Percentiles rank a stretch among this genome's conserved stretches.
phyloP scores from a whole-genome alignment of 2,113 vertebrate species.

The Onychostruthus taczanowskii region DNA sequence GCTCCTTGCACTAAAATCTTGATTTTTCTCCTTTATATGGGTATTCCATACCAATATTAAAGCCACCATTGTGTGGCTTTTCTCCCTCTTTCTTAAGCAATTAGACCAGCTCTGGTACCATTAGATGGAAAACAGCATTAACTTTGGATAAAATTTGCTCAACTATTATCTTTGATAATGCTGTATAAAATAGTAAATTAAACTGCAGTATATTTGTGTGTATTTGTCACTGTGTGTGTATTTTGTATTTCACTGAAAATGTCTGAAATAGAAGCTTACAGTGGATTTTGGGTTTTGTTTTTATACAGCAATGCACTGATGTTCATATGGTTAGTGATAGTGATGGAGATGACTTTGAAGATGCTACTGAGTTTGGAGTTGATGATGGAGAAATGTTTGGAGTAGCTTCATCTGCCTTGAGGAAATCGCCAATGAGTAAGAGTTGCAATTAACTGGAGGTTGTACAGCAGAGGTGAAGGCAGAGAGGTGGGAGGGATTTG shows the following conservation, averaged over 20 bases:
- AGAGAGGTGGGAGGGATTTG: not conserved
- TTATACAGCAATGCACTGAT: slow-evolving; percentile 85
- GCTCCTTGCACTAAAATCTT: not conserved
- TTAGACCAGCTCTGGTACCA: not conserved
- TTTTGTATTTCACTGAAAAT: not conserved
- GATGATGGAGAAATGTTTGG: slow-evolving; percentile 98
- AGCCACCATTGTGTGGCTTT: not conserved
- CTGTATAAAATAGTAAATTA: not conserved
- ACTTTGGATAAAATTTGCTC: not conserved
- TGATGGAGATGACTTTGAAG: slow-evolving; percentile 97
- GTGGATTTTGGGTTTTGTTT: not conserved
- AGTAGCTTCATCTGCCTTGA: slow-evolving; percentile 87
- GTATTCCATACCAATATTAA: not conserved
- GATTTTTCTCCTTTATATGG: not conserved
- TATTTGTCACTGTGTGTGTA: not conserved
- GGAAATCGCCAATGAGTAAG: slow-evolving; percentile 98
- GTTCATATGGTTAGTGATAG: slow-evolving; percentile 99
- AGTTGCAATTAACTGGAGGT: not conserved
- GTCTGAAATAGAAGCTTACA: not conserved
- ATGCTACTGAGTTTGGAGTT: slow-evolving; percentile 96
- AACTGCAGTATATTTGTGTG: not conserved
- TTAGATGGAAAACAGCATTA: not conserved
- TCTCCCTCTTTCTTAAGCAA: not conserved
- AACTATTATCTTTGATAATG: not conserved
- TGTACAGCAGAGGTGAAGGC: not conserved